Evolutionary conservation across 2,113 vertebrate genomes (phyloP).

Genomic region (Grus americana): DNA sequence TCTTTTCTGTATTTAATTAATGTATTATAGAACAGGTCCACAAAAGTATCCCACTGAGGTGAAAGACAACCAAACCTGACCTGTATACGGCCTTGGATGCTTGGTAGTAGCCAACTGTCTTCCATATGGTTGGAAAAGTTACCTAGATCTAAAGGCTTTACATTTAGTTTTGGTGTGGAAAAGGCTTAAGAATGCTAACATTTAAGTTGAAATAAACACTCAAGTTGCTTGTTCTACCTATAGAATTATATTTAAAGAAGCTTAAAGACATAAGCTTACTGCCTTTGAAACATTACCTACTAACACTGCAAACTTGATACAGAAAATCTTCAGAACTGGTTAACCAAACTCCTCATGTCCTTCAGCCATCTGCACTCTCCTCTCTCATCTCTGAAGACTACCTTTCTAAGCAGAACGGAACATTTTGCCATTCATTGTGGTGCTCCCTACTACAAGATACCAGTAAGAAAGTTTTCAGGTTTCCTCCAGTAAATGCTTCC

Average conservation of each 20-base stretch:
- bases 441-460: not conserved
- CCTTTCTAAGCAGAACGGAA: not conserved
- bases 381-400: accelerated
- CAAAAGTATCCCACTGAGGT: not conserved
- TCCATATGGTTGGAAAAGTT: not conserved
- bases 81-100: not conserved
- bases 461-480: not conserved
- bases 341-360: not conserved
- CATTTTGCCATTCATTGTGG: not conserved
- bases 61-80: not conserved
- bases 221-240: not conserved
- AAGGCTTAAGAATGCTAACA: not conserved
- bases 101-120: not conserved
- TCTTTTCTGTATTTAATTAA: no score
- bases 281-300: not conserved
- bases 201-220: not conserved
- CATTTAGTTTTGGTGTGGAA: not conserved
- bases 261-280: not conserved
- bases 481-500: not conserved
- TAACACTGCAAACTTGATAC: not conserved
- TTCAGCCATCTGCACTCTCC: not conserved
- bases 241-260: not conserved
- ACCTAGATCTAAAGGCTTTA: not conserved
- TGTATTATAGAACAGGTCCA: not conserved
- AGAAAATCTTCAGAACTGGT: not conserved